phyloP scores from a whole-genome alignment of 2,888 invertebrate species.

The Eupithecia dodoneata region DNA sequence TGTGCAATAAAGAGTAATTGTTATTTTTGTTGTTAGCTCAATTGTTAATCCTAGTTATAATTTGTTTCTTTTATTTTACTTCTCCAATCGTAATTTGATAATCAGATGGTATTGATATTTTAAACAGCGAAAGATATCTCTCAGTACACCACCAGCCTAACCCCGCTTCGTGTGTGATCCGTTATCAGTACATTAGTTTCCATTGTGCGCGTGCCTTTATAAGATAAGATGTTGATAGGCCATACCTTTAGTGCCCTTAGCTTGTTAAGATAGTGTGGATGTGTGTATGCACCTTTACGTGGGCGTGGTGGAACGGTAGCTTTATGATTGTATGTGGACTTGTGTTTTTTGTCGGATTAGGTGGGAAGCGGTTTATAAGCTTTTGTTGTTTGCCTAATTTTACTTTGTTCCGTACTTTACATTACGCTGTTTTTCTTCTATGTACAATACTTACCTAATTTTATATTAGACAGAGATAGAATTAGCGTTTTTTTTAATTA shows the following conservation, averaged over 20 bases:
- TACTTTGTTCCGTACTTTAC: background rate
- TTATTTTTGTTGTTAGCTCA: no score
- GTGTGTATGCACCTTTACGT: constrained; percentile 26
- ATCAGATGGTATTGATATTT: background rate
- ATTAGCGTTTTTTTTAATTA: no score
- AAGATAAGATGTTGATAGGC: constrained; percentile 42
- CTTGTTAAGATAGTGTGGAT: constrained; percentile 42
- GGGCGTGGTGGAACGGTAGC: constrained; percentile 34
- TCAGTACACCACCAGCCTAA: constrained; percentile 37
- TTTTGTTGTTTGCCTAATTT: background rate
- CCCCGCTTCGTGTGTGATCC: constrained; percentile 62
- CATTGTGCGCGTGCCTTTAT: constrained; percentile 45
- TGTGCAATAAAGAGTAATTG: no score
- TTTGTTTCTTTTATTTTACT: no score
- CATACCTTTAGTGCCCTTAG: constrained; percentile 28
- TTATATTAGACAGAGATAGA: background rate
- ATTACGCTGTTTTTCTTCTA: background rate
- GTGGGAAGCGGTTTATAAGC: background rate
- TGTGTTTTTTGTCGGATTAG: constrained; percentile 3
- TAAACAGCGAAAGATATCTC: constrained; percentile 16
- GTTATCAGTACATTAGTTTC: constrained; percentile 48
- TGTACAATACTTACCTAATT: background rate
- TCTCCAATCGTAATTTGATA: no score
- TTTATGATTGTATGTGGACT: constrained; percentile 18
- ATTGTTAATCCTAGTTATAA: no score